Conservation (phyloP, 2,797 vertebrate genomes). For the Cossypha niveicapilla region DNA sequence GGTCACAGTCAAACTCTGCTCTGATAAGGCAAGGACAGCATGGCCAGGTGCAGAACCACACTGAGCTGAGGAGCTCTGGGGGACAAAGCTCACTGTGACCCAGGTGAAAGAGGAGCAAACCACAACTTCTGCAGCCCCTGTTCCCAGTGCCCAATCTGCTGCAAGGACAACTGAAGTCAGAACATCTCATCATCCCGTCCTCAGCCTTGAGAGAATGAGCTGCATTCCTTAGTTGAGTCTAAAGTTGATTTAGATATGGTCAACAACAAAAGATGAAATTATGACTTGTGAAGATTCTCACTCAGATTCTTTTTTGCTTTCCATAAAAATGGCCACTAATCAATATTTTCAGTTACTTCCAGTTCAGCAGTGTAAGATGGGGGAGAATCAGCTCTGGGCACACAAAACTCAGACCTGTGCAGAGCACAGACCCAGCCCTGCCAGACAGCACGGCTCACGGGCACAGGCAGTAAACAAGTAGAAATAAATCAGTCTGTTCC, state of each 20-base stretch:
- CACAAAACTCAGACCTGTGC: not conserved
- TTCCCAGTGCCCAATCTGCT: not conserved
- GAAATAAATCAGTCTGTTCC: conserved; percentile 4
- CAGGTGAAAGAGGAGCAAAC: not conserved
- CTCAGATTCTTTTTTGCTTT: not conserved
- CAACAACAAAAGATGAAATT: not conserved
- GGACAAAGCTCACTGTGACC: not conserved
- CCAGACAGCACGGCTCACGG: not conserved
- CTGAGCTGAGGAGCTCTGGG: not conserved
- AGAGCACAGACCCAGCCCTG: not conserved
- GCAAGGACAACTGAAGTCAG: not conserved
- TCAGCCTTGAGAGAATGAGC: not conserved
- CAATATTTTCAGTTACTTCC: not conserved
- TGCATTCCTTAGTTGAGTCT: not conserved
- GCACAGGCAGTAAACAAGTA: not conserved
- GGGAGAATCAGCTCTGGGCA: accelerated
- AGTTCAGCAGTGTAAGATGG: not conserved
- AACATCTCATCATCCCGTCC: not conserved
- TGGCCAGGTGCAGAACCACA: accelerated
- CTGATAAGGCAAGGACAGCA: accelerated
- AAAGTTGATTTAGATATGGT: not conserved
- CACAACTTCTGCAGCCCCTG: not conserved
- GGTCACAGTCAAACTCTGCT: not conserved
- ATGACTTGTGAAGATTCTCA: not conserved
- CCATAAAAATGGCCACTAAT: not conserved